These are phyloP conservation scores for Zaprionus camerounensis DNA, from an alignment of 1,140 invertebrate species.

Conservation along the genomic window DNA sequence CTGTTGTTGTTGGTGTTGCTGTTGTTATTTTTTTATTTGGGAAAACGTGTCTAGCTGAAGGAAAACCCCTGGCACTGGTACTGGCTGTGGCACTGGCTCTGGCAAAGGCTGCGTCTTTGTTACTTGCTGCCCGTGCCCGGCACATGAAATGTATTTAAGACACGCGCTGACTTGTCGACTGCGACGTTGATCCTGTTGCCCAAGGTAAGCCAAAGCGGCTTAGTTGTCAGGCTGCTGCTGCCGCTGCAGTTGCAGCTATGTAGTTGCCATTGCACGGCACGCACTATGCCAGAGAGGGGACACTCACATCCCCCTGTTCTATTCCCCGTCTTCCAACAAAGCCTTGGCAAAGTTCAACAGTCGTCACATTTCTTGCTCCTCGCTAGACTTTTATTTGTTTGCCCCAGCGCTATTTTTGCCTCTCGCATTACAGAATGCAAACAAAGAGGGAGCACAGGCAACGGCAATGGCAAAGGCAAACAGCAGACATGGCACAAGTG, in stretches of 20 bases:
- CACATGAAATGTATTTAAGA: constrained; percentile 53
- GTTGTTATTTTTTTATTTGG: constrained; percentile 23
- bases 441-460: constrained; percentile 38
- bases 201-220: constrained; percentile 72
- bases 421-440: constrained; percentile 62
- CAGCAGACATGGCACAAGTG: constrained; percentile 47
- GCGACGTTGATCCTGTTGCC: constrained; percentile 66
- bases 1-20: constrained; percentile 12
- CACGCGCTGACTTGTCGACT: constrained; percentile 53
- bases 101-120: constrained; percentile 31
- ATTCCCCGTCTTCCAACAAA: not conserved
- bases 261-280: constrained; percentile 18
- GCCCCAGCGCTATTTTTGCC: constrained; percentile 52
- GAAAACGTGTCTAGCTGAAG: constrained; percentile 38
- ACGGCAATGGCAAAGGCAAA: not conserved
- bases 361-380: constrained; percentile 48
- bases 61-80: constrained; percentile 16
- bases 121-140: constrained; percentile 26
- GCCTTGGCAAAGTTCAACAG: constrained; percentile 69
- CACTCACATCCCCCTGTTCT: not conserved
- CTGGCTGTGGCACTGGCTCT: not conserved
- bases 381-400: constrained; percentile 59
- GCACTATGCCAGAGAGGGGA: not conserved
- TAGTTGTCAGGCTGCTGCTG: constrained; percentile 38
- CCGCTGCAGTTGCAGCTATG: constrained; percentile 3